Base-by-base conservation (phyloP, 35 echinoderm and acorn worm species). In the Acanthaster planci region DNA sequence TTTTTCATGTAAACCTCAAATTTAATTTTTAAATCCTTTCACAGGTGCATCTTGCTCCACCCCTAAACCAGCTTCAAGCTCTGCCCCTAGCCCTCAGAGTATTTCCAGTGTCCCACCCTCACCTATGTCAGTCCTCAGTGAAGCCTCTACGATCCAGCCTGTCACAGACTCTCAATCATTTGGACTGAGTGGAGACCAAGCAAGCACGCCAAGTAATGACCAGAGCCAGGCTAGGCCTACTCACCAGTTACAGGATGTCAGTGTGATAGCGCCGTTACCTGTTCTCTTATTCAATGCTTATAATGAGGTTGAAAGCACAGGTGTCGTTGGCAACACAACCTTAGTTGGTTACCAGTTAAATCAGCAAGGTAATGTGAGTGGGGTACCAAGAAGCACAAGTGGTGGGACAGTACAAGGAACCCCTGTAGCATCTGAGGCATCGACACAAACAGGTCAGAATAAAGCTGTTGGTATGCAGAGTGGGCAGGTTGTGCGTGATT, bases 51-150 rank as follows among this genome's bases (percentile, higher is more conserved):
- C 42, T 6, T 4, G 42, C 12, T 47, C 42, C 42, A 6, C 42
- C 42, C 42, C 42, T 12, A 34, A 26, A 27, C 30, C 64, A 72
- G 26, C 64, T 31, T 1, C 23, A 5, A 72, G 64, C n/a, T 31
- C 64, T 5, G 64, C 34, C 8, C 26, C 64, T 31, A 72, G 64
- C 34, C 64, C 64, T 27, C 64, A 26, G 7, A 72, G 64, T 72
- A 34, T 72, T 14, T 29, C 26, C 30, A 72, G 64, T 72, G 34
- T 72, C 34, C 64, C 64, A 26, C 64, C 23, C 22, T 72, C 64
- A 26, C 64, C 64, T 14, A 72, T 72, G 64, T 72, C 64, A 29
- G 34, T 72, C 64, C 64, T 72, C 26, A 72, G 64, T 72, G 64
- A 72, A 1, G 64, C 64, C 15, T 72, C 64, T 3, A 27, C 64